These are phyloP conservation scores for Myripristis murdjan DNA, from an alignment of 2,797 vertebrate genomes.

Conservation along the genomic window DNA sequence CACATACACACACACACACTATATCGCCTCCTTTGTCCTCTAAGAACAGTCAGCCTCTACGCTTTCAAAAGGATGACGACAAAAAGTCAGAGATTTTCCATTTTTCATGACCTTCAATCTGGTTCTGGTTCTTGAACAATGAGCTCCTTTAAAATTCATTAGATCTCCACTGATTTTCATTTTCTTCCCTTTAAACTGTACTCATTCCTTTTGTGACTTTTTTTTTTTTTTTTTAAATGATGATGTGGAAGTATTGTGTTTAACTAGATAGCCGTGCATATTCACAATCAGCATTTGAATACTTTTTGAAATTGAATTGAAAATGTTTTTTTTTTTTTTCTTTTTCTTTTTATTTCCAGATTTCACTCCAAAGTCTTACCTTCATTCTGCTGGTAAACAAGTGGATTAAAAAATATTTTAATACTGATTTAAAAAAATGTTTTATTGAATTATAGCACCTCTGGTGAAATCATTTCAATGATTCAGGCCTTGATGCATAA, in stretches of 20 bases:
- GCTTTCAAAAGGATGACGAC: constrained; percentile 70
- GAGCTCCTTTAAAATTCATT: constrained; percentile 72
- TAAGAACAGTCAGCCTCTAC: constrained; percentile 64
- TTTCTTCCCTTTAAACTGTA: constrained; percentile 52
- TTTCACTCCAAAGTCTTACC: neutral
- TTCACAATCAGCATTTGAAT: constrained; percentile 38
- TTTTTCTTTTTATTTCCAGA: too few relatives aligned
- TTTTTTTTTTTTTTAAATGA: constrained; percentile 43
- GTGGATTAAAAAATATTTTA: neutral
- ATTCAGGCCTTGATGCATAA: constrained; percentile 40
- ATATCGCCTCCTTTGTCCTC: constrained; percentile 72
- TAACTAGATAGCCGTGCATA: constrained; percentile 35
- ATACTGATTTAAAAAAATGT: too few relatives aligned
- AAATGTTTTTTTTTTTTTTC: constrained; percentile 19
- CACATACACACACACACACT: constrained; percentile 25
- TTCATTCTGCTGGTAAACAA: neutral
- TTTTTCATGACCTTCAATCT: constrained; percentile 76
- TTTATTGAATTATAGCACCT: neutral
- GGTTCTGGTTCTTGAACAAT: constrained; percentile 75
- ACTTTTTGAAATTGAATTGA: constrained; percentile 11
- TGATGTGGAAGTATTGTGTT: constrained; percentile 55
- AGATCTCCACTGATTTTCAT: constrained; percentile 73
- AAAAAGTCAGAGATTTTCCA: constrained; percentile 71
- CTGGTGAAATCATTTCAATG: neutral
- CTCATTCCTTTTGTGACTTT: constrained; percentile 43